These are phyloP conservation scores for Bombylius major DNA, from an alignment of 2,888 invertebrate species.

Conservation along the genomic window DNA sequence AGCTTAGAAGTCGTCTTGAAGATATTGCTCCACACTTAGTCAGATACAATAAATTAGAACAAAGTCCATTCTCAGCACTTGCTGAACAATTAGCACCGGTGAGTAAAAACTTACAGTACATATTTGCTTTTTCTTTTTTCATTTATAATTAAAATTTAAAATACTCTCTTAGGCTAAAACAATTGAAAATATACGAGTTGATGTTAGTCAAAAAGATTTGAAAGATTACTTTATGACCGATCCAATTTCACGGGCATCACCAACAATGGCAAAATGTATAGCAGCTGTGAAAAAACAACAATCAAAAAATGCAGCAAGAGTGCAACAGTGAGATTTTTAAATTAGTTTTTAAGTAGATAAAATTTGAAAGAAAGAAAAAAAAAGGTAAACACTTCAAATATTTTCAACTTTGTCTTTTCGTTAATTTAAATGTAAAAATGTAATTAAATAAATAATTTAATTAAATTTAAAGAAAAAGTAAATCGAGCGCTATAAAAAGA, in stretches of 20 bases:
- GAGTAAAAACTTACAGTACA: conserved; percentile 14
- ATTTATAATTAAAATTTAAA: not conserved
- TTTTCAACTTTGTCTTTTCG: no score
- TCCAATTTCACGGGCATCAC: conserved; percentile 87
- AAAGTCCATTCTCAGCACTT: conserved; percentile 72
- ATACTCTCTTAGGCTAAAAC: conserved; percentile 31
- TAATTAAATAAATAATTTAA: no score
- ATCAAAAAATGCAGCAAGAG: not conserved
- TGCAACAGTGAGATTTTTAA: not conserved
- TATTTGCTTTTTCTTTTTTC: not conserved
- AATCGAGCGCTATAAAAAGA: no score
- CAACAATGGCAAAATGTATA: conserved; percentile 97
- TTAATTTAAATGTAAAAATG: no score
- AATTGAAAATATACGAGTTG: conserved; percentile 46
- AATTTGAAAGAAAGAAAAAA: no score
- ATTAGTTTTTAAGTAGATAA: no score
- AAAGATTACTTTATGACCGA: conserved; percentile 94
- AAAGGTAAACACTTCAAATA: no score
- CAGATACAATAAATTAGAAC: conserved; percentile 70
- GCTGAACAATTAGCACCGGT: conserved; percentile 61
- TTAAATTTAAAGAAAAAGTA: no score
- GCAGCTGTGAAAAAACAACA: conserved; percentile 65
- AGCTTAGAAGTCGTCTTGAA: conserved; percentile 66
- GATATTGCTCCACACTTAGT: conserved; percentile 83
- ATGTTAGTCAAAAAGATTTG: conserved; percentile 61